phyloP scores from a whole-genome alignment of 2,113 vertebrate species.

The Sus scrofa region DNA sequence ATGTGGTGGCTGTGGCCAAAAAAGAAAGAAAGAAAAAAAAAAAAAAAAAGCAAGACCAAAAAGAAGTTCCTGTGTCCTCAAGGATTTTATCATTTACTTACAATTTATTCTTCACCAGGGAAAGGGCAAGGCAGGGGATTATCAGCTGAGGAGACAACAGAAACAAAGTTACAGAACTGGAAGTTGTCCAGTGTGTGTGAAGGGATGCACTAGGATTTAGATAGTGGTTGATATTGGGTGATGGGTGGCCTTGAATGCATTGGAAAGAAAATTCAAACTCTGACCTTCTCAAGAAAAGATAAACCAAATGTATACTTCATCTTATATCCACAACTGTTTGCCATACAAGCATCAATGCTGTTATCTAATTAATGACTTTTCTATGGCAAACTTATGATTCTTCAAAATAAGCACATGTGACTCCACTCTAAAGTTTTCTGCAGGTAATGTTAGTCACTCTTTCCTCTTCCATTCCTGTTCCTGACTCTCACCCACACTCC shows the following conservation, averaged over 20 bases:
- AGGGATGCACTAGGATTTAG: not conserved
- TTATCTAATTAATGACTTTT: not conserved
- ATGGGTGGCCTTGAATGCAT: not conserved
- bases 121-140: not conserved
- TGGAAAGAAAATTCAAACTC: not conserved
- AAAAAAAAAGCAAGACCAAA: not conserved
- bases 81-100: not conserved
- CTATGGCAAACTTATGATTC: not conserved
- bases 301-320: not conserved
- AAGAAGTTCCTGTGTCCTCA: not conserved
- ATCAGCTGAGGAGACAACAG: not conserved
- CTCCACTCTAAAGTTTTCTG: not conserved
- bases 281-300: not conserved
- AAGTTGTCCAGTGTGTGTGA: not conserved
- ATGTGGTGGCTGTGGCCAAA: too few species aligned
- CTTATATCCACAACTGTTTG: not conserved
- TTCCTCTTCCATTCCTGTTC: not conserved
- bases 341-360: fast-evolving
- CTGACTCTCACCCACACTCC: not conserved
- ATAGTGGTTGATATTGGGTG: not conserved
- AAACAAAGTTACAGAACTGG: not conserved
- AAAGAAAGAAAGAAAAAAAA: too few species aligned
- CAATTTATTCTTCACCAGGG: not conserved
- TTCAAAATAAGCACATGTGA: not conserved
- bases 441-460: not conserved